phyloP scores from a whole-genome alignment of 2,113 vertebrate genomes.

The Gopherus flavomarginatus region DNA sequence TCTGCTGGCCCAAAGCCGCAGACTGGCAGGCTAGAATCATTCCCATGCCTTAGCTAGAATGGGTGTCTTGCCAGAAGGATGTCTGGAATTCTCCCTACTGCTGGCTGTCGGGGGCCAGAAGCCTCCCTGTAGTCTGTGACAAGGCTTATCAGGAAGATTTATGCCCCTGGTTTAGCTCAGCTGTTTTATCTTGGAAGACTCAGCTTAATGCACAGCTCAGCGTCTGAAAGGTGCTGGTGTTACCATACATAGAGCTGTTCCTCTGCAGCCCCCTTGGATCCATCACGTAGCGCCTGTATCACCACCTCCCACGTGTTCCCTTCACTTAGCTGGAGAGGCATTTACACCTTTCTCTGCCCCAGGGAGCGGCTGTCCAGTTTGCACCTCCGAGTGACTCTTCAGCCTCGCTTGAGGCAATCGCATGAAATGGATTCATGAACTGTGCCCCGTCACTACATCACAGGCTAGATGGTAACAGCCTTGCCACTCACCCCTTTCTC shows the following conservation, averaged over 20 bases:
- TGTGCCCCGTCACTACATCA: neutral
- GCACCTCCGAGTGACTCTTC: neutral
- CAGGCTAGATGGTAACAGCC: neutral
- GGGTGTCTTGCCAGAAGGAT: neutral
- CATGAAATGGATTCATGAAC: neutral
- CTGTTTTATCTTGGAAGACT: neutral
- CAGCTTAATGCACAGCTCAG: neutral
- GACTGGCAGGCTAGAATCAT: neutral
- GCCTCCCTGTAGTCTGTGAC: neutral
- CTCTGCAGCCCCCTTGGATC: neutral
- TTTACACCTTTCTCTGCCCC: neutral
- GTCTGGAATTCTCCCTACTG: neutral
- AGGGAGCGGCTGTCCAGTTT: fast-evolving
- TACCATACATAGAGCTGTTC: neutral
- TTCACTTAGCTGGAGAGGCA: neutral
- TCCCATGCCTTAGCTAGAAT: neutral
- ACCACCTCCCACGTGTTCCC: neutral
- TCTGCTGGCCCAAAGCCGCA: neutral
- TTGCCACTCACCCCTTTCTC: neutral
- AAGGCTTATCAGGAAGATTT: neutral
- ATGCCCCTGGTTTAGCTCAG: neutral
- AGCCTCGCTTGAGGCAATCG: neutral
- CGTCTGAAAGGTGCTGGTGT: fast-evolving
- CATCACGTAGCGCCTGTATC: neutral
- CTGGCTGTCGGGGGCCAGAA: neutral